Conservation (phyloP, 2,888 invertebrate genomes). For the Tenthredo livida region DNA sequence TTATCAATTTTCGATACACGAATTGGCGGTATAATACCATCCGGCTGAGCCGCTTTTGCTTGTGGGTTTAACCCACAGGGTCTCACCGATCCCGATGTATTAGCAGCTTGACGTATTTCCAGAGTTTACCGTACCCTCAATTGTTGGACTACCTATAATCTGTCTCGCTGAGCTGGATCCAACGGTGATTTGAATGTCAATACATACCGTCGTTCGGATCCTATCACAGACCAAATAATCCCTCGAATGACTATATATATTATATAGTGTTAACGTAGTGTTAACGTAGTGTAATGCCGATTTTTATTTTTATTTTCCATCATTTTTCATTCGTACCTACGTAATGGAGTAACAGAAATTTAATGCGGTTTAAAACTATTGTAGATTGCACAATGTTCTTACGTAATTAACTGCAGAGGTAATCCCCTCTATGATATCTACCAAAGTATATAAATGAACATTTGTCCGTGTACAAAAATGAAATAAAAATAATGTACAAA, state of each 20-base stretch:
- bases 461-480: background rate
- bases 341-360: background rate
- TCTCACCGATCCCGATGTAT: conserved; percentile 8
- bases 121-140: conserved; percentile 11
- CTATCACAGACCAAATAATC: conserved; percentile 28
- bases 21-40: background rate
- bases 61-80: conserved; percentile 19
- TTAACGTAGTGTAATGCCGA: background rate
- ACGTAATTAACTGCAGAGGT: background rate
- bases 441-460: background rate
- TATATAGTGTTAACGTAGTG: background rate
- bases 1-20: background rate
- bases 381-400: background rate
- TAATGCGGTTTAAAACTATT: background rate
- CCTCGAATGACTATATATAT: background rate
- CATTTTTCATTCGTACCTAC: background rate
- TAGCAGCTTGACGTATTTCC: conserved; percentile 25
- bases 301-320: too few species aligned
- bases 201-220: conserved; percentile 10
- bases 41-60: conserved; percentile 2
- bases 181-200: conserved; percentile 32
- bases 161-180: conserved; percentile 20
- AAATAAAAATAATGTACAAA: background rate
- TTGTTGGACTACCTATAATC: conserved; percentile 31
- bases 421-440: background rate